These are phyloP conservation scores for Cathartes aura DNA, from an alignment of 2,113 vertebrate genomes.

Conservation along the genomic window DNA sequence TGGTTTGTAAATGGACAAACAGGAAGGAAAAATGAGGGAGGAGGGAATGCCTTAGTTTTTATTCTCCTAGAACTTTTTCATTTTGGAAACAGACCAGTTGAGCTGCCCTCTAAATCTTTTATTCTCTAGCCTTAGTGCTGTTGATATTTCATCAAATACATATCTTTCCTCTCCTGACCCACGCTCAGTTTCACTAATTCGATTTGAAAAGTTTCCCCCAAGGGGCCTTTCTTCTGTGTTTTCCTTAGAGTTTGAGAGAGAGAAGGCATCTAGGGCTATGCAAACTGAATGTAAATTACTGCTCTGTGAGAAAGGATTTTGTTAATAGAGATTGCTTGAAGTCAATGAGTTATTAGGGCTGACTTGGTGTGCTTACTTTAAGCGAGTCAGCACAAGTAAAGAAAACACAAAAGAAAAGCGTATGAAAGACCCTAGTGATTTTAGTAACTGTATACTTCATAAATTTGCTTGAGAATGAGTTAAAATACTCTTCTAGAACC, in stretches of 20 bases:
- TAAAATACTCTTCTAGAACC: background rate
- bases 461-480: background rate
- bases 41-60: background rate
- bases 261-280: constrained; percentile 24
- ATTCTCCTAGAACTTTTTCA: background rate
- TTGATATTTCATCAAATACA: background rate
- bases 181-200: constrained; percentile 11
- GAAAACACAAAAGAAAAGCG: background rate
- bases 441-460: background rate
- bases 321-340: constrained; percentile 8
- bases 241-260: background rate
- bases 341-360: constrained; percentile 10
- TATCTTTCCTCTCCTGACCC: constrained; percentile 12
- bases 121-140: background rate
- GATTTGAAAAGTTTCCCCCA: constrained; percentile 40
- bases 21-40: constrained; percentile 9
- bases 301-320: constrained; percentile 24
- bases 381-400: background rate
- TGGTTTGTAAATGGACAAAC: constrained; percentile 32
- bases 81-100: background rate
- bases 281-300: constrained; percentile 39
- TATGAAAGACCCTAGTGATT: background rate
- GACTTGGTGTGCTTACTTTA: background rate
- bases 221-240: constrained; percentile 36
- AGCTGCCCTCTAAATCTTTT: background rate